Conservation (phyloP, 2,888 invertebrate species). For the Gastracanthus pulcherrimus region DNA sequence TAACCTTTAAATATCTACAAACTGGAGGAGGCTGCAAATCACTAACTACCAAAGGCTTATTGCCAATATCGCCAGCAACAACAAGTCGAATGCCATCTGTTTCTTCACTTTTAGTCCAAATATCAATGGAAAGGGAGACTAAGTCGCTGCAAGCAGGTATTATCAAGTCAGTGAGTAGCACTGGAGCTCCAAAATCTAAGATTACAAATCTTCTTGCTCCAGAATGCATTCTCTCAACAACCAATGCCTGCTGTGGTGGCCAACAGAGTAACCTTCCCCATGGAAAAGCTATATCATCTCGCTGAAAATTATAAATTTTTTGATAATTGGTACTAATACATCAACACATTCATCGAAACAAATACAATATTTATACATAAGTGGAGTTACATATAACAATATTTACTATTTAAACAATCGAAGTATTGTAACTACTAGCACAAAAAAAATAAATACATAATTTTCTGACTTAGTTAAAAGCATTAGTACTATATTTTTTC, state of each 20-base stretch:
- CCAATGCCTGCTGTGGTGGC: constrained; percentile 90
- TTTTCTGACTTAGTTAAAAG: neutral
- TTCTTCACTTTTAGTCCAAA: constrained; percentile 93
- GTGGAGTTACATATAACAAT: no score
- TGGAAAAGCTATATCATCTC: constrained; percentile 79
- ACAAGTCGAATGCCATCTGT: constrained; percentile 90
- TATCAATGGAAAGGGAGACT: constrained; percentile 92
- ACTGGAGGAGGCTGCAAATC: constrained; percentile 95
- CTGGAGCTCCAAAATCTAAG: constrained; percentile 92
- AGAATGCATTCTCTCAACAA: constrained; percentile 95
- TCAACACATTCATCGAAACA: neutral
- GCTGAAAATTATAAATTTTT: constrained; percentile 62
- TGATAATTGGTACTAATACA: neutral
- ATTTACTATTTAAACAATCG: no score
- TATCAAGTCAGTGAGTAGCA: constrained; percentile 91
- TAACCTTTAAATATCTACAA: constrained; percentile 92
- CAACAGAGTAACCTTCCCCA: constrained; percentile 89
- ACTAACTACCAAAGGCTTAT: constrained; percentile 89
- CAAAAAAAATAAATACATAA: neutral
- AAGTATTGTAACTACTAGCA: no score
- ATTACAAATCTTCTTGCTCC: constrained; percentile 95
- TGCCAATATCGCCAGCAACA: constrained; percentile 92
- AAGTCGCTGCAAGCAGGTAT: constrained; percentile 90
- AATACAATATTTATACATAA: neutral
- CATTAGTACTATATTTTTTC: no score